Conservation (phyloP, 2,113 vertebrate species). For the Hyaena hyaena region DNA sequence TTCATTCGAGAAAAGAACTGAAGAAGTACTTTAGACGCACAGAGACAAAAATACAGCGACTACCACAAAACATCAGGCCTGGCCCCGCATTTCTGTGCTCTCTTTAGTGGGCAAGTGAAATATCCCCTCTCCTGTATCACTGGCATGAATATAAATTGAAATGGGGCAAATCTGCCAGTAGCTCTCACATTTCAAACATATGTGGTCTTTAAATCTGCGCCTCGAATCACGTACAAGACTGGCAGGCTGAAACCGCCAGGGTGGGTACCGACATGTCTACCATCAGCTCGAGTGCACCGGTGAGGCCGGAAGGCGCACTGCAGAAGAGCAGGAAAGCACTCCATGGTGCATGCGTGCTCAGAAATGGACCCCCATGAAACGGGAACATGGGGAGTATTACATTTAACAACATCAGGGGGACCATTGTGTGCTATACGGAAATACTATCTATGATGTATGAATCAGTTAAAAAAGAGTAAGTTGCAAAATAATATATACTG, state of each 20-base stretch:
- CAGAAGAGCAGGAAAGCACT: not conserved
- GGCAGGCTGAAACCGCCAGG: not conserved
- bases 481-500: not conserved
- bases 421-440: not conserved
- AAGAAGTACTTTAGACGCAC: not conserved
- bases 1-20: slow-evolving; percentile 9
- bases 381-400: not conserved
- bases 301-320: not conserved
- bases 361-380: not conserved
- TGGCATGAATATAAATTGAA: not conserved
- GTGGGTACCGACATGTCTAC: rapidly evolving
- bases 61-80: not conserved
- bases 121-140: not conserved
- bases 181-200: not conserved
- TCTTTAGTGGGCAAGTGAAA: slow-evolving; percentile 22
- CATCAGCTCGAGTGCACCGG: not conserved
- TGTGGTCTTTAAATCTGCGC: not conserved
- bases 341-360: not conserved
- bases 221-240: not conserved
- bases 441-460: not conserved
- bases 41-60: not conserved
- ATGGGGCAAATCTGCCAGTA: not conserved
- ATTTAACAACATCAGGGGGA: not conserved
- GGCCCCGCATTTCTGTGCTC: not conserved
- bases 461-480: not conserved